Conservation (phyloP, 2,888 invertebrate genomes). For the Alloscopus bannaensis region DNA sequence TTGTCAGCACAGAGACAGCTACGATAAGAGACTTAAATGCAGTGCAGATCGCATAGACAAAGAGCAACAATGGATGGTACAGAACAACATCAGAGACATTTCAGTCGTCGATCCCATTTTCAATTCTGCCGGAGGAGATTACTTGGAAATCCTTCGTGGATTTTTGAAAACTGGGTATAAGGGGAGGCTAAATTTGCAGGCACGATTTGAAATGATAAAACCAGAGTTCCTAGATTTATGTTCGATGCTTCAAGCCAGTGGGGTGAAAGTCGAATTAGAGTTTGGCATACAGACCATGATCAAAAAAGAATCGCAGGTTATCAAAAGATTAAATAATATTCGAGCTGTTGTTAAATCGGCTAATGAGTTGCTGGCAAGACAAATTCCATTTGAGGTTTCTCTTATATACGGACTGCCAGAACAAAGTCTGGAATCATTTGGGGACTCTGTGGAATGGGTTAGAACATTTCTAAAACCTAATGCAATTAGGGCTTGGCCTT, state of each 20-base stretch:
- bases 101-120: constrained; percentile 41
- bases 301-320: constrained; percentile 14
- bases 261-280: constrained; percentile 26
- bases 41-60: background rate
- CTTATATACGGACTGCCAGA: constrained; percentile 44
- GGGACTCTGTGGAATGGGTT: constrained; percentile 30
- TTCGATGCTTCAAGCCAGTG: constrained; percentile 18
- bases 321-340: constrained; percentile 26
- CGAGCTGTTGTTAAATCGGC: constrained; percentile 15
- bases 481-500: constrained; percentile 32
- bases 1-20: constrained; percentile 45
- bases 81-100: constrained; percentile 17
- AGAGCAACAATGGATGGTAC: constrained; percentile 23
- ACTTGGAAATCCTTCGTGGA: constrained; percentile 10
- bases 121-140: constrained; percentile 32
- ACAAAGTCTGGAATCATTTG: constrained; percentile 32
- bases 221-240: constrained; percentile 11
- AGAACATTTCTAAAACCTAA: constrained; percentile 33
- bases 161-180: constrained; percentile 30
- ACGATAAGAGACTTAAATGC: constrained; percentile 19
- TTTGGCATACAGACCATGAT: constrained; percentile 41
- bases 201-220: constrained; percentile 38
- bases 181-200: constrained; percentile 37
- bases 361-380: constrained; percentile 19
- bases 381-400: constrained; percentile 45